phyloP scores from a whole-genome alignment of 1,140 invertebrate genomes.

The Agrilus planipennis region DNA sequence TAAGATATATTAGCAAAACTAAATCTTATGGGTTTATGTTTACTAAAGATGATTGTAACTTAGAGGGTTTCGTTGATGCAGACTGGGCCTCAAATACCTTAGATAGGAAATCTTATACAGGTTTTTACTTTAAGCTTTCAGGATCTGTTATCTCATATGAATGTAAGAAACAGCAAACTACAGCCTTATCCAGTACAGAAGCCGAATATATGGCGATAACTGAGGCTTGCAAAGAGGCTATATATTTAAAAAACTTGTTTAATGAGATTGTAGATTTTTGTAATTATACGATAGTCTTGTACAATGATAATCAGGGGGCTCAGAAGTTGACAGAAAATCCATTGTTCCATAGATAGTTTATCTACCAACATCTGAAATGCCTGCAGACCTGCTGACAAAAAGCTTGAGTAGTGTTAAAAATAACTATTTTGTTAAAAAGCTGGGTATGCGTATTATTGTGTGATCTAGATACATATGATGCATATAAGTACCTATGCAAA shows the following conservation, averaged over 20 bases:
- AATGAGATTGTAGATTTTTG: slow-evolving; percentile 10
- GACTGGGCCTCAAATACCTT: slow-evolving; percentile 25
- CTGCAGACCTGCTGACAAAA: too few species aligned
- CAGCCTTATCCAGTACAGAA: slow-evolving; percentile 28
- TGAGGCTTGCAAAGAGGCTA: slow-evolving; percentile 20
- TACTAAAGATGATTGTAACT: slow-evolving; percentile 7
- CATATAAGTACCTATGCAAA: too few species aligned
- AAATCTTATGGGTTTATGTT: slow-evolving; percentile 16
- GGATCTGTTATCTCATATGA: slow-evolving; percentile 21
- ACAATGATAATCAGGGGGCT: slow-evolving; percentile 31
- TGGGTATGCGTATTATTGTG: too few species aligned
- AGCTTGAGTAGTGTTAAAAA: slow-evolving; percentile 2
- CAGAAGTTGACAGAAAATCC: slow-evolving; percentile 27
- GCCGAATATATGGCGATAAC: slow-evolving; percentile 30
- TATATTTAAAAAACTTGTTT: slow-evolving; percentile 19
- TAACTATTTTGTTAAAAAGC: neutral
- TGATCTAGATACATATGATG: too few species aligned
- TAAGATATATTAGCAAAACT: slow-evolving; percentile 31
- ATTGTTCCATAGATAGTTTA: slow-evolving; percentile 16
- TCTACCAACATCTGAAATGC: too few species aligned
- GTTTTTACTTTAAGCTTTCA: slow-evolving; percentile 24
- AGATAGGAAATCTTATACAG: slow-evolving; percentile 27
- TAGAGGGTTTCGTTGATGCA: slow-evolving; percentile 21
- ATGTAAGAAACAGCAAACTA: slow-evolving; percentile 23
- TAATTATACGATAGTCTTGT: slow-evolving; percentile 12